Base-by-base conservation (phyloP, 2,888 invertebrate species). In the Sarcophaga caerulescens region DNA sequence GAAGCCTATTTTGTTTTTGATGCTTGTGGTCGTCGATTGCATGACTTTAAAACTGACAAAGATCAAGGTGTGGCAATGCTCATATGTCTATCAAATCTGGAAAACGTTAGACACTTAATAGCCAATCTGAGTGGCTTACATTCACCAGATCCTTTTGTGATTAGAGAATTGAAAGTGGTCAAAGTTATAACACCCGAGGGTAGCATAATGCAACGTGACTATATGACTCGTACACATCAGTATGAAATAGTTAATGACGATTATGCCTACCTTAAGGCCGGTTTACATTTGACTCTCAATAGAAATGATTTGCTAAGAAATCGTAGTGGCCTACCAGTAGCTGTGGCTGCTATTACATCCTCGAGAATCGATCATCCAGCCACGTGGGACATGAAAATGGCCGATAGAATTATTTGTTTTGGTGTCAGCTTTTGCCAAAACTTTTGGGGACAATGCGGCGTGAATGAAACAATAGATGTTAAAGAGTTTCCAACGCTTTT, bases 311-410 rank as follows among this genome's bases (percentile, higher is more conserved):
- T 92, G 0, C 60, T 91, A 59, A 89, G 90, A 1, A 90, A 90
- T 83, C 91, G 92, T 2, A 92, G 92, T 66, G 90, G 92, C 0
- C 77, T 93, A n/a, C 91, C 92, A 0, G 90, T 91, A 3, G 90
- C 91, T 0, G 88, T 92, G 0, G 88, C 90, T 14, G 90, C 91
- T 0, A 88, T 92, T 1, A 63, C 92, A 21, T 91, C 90, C 23
- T 90, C 93, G 0, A 93, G 93, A 85, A 90, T 93, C 52, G 92
- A 93, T 87, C 89, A 92, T 82, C 90, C 93, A 1, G 91, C 92
- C 8, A 91, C 91, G 0, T 93, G 93, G 93, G 90, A 92, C 65
- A 83, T 85, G 65, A 89, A 89, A 73, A 90, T 90, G 19, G 70
- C 91, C 3, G 91, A 93, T 71, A 92, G 90, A 74, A 89, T 93